phyloP scores from a whole-genome alignment of 2,113 vertebrate genomes.

The Callionymus lyra region DNA sequence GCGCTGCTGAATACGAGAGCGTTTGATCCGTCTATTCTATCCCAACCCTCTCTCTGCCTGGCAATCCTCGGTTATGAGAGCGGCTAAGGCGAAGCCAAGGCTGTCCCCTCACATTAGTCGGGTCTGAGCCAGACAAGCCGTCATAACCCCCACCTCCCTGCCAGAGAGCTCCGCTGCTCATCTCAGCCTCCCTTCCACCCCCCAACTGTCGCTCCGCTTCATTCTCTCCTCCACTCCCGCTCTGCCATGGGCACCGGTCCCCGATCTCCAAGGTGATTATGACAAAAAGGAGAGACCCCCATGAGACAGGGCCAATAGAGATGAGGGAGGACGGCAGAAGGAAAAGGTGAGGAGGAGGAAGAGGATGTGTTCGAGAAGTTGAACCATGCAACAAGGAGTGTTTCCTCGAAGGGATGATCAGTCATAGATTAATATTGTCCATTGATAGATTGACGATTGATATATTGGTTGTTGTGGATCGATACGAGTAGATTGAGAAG shows the following conservation, averaged over 20 bases:
- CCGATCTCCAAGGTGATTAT: constrained; percentile 71
- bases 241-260: constrained; percentile 60
- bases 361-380: constrained; percentile 40
- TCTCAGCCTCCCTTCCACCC: constrained; percentile 16
- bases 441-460: too few species aligned
- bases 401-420: neutral
- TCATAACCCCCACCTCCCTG: constrained; percentile 25
- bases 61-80: constrained; percentile 36
- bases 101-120: constrained; percentile 67
- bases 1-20: constrained; percentile 48
- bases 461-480: too few species aligned
- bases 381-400: constrained; percentile 56
- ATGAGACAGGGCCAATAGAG: constrained; percentile 55
- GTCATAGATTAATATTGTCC: too few species aligned
- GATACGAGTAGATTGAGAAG: too few species aligned
- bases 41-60: constrained; percentile 45
- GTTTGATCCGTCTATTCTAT: constrained; percentile 60
- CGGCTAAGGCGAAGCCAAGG: constrained; percentile 59
- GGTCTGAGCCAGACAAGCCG: constrained; percentile 56
- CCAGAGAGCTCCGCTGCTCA: constrained; percentile 28
- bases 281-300: constrained; percentile 61
- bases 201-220: constrained; percentile 17
- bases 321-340: constrained; percentile 52
- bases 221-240: constrained; percentile 33
- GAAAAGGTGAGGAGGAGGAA: constrained; percentile 38